Base-by-base conservation (phyloP, 2,797 vertebrate species). In the Smutsia temminckii region DNA sequence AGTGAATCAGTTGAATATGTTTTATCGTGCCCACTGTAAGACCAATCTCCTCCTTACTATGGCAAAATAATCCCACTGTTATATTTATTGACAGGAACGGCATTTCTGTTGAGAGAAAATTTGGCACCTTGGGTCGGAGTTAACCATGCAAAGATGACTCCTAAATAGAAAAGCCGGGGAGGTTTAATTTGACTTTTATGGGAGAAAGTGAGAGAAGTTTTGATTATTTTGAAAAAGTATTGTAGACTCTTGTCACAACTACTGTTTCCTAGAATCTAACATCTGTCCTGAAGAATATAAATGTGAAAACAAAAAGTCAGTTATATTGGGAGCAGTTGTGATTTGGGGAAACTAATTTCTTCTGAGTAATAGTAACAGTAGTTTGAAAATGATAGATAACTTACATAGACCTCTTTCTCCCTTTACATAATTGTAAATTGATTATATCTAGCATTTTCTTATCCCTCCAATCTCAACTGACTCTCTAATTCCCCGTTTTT, bases 141-240 rank as follows among this genome's bases (percentile, higher is more conserved):
- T 81, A 86, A 85, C 53, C 53, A 91, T 61, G 32, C 20, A 69
- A 74, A 84, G 85, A 90, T 88, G 92, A 94, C 84, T 79, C 21
- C 17, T 92, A 86, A 83, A 53, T 61, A 81, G 14, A 80, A 66
- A 95, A 64, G 34, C 59, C 46, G 11, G 81, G 18, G n/a, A 79
- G 34, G n/a, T 64, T 4, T 0, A 68, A 57, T 72, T 81, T 93
- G 21, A 91, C 51, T 93, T 93, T 10, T 12, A 25, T 2, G 63
- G 46, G 8, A 88, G 34, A 94, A 92, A 68, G 1, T 74, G 37
- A 89, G 27, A 72, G 72, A 78, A 68, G 71, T 91, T 91, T 89
- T 40, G 18, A 86, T 92, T 57, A 12, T 81, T 92, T 42, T 49
- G 40, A 86, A 37, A 71, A 85, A 75, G 18, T 64, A 5, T 68